Base-by-base conservation (phyloP, 1,140 invertebrate genomes). In the Tribolium madens region DNA sequence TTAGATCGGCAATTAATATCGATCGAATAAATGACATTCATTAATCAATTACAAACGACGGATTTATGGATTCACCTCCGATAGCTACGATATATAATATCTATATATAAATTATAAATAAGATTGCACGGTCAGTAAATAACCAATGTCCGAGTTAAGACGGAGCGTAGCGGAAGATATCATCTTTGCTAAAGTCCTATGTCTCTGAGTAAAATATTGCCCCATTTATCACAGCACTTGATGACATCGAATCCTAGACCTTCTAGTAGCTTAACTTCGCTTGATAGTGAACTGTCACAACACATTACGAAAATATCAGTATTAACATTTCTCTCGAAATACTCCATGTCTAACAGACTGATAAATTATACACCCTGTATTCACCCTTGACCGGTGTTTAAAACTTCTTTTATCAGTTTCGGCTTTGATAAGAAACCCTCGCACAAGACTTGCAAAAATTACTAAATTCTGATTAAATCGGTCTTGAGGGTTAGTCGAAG, bases 71-170 rank as follows among this genome's bases (percentile, higher is more conserved):
- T 64, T 64, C 26, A 33, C 57, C 57, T 64, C 26, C 57, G 57
- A 64, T 64, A 12, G 57, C 21, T 64, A 9, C 26, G 57, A 64
- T 64, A 64, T 64, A 64, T 64, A 64, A 64, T 72, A 72, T 72
- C 46, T 72, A 48, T 52, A 81, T 81, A 81, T 81, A 81, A 81
- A 81, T 81, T 81, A 81, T 81, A 81, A 77, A 81, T 77, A 79
- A 80, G 79, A 78, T 78, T 77, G 79, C 77, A 81, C 79, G 80
- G 80, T 76, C 80, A 81, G 78, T 81, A 81, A 81, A 81, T 81
- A 81, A 81, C 80, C 74, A 77, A 75, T 78, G 79, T 77, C 77
- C 78, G 73, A 47, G 76, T 73, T 79, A 79, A 81, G 76, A 78
- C 80, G 57, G 75, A 81, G 75, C 76, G 78, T 74, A 81, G 78